Base-by-base conservation (phyloP, 2,888 invertebrate species). In the Gonocerus acuteangulatus region DNA sequence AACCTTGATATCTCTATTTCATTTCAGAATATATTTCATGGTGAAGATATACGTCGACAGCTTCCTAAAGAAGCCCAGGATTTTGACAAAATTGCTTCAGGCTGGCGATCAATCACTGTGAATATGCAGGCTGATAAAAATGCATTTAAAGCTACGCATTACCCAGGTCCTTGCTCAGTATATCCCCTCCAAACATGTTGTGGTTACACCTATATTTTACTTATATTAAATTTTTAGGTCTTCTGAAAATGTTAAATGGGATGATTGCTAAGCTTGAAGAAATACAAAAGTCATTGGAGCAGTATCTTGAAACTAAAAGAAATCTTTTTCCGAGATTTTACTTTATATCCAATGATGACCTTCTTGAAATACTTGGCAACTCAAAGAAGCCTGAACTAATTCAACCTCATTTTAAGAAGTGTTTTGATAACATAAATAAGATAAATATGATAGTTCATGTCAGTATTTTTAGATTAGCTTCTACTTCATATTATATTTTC, bases 271-370 rank as follows among this genome's bases (percentile, higher is more conserved):
- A 84, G 68, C 76, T 93, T 65, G 93, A 93, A 72, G 75, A 79
- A 34, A 88, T 93, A 68, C 85, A 92, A 71, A 81, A 89, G 71
- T 86, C 88, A 0, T 75, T 94, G 56, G 93, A 93, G 73, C 82
- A 84, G 71, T 94, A 92, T 74, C 77, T 94, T 65, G 93, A 94
- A 76, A 86, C 87, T 0, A 94, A 94, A 72, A 79, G 93, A n/a
- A 86, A 88, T 73, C 73, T 89, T 45, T 94, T 94, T 74, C 93
- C 93, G 13, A 76, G 88, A 60, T 87, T 88, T 72, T 88, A 88
- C 73, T 89, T 89, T 71, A 80, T 88, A 66, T 87, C 87, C n/a
- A 87, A 88, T 71, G 87, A 87, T 69, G 82, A 82, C 67, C 71
- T 83, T 18, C 71, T 83, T 49, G 82, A 79, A 68, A 69, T 70